Evolutionary conservation across 2,797 vertebrate species (phyloP).

Genomic region (Anomalospiza imberbis): DNA sequence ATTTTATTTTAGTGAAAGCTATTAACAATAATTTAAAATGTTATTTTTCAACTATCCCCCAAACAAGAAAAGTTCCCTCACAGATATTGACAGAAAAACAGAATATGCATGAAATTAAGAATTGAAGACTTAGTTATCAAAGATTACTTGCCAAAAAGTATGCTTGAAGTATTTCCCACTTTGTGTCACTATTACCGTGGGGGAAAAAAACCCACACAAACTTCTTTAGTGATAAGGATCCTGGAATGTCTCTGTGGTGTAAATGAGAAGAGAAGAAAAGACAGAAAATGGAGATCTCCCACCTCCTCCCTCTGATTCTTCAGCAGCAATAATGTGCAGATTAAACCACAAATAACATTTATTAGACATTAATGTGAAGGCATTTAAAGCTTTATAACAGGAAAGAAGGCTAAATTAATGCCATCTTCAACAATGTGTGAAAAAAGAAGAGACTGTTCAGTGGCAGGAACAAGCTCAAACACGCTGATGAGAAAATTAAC

Average conservation of each 20-base stretch:
- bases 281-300: neutral
- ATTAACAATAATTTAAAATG: neutral
- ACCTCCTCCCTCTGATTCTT: neutral
- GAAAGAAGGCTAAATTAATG: neutral
- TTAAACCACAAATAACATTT: slow-evolving; percentile 15
- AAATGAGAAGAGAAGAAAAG: neutral
- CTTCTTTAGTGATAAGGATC: neutral
- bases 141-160: neutral
- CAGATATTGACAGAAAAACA: neutral
- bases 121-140: neutral
- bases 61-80: neutral
- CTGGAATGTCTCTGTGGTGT: neutral
- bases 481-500: neutral
- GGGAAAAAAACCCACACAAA: neutral
- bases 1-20: neutral
- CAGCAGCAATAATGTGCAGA: neutral
- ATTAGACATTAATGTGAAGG: neutral
- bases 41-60: neutral
- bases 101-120: neutral
- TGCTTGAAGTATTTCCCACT: neutral
- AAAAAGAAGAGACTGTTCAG: neutral
- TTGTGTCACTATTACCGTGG: neutral
- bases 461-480: neutral
- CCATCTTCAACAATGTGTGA: neutral
- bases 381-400: neutral